Conservation (phyloP, 2,888 invertebrate species). For the Chouioia cunea region DNA sequence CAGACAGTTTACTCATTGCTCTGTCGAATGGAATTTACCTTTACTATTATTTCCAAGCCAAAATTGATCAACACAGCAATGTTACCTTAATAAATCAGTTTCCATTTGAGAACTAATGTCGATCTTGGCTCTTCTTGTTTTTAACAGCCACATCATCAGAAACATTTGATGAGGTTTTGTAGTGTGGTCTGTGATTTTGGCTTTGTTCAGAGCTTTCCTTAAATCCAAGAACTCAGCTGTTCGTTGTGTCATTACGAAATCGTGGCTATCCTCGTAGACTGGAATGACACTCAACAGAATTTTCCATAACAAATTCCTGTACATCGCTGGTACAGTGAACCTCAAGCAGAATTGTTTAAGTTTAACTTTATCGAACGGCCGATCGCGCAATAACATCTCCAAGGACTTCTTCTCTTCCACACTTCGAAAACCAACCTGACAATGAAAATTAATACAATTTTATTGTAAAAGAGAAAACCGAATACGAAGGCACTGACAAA, state of each 20-base stretch:
- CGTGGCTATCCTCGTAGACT: conserved; percentile 80
- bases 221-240: conserved; percentile 83
- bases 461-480: background rate
- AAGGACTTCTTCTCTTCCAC: conserved; percentile 92
- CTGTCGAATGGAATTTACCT: conserved; percentile 49
- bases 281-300: conserved; percentile 85
- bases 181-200: conserved; percentile 76
- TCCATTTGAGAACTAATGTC: conserved; percentile 63
- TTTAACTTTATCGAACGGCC: conserved; percentile 82
- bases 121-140: conserved; percentile 76
- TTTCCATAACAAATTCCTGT: conserved; percentile 88
- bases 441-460: background rate
- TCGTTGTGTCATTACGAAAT: conserved; percentile 81
- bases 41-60: conserved; percentile 22
- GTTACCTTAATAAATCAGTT: conserved; percentile 61
- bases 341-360: conserved; percentile 87
- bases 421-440: conserved; percentile 84
- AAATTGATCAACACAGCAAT: background rate
- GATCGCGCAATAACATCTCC: conserved; percentile 89
- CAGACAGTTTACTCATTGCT: conserved; percentile 70
- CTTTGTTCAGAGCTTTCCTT: conserved; percentile 76
- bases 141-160: conserved; percentile 85
- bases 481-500: background rate
- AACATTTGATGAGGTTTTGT: conserved; percentile 79
- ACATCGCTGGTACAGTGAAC: conserved; percentile 85